These are phyloP conservation scores for Bedellia somnulentella DNA, from an alignment of 2,888 invertebrate genomes.

Conservation along the genomic window DNA sequence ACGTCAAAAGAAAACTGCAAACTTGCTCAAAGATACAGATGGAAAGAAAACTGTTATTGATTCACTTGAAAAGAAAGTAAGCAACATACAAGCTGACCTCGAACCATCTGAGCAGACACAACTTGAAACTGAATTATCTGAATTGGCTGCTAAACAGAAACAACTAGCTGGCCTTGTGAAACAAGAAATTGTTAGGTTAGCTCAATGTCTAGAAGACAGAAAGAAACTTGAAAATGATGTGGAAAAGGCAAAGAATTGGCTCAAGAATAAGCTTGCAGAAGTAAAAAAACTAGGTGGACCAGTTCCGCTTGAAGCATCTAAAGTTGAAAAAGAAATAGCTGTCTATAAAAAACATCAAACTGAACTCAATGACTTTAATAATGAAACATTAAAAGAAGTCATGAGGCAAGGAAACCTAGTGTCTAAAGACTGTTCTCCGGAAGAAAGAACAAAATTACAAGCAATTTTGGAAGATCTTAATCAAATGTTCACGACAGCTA, in stretches of 20 bases:
- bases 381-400: conserved; percentile 73
- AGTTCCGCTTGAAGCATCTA: conserved; percentile 75
- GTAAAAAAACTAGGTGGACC: conserved; percentile 75
- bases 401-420: conserved; percentile 75
- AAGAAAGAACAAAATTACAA: conserved; percentile 67
- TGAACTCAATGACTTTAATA: conserved; percentile 77
- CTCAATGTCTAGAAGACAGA: conserved; percentile 70
- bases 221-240: conserved; percentile 77
- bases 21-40: conserved; percentile 80
- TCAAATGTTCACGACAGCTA: conserved; percentile 71
- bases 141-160: conserved; percentile 74
- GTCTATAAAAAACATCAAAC: conserved; percentile 74
- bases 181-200: conserved; percentile 71
- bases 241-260: conserved; percentile 79
- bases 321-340: conserved; percentile 81
- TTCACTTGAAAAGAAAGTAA: conserved; percentile 79
- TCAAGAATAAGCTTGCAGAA: conserved; percentile 75
- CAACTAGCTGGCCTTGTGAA: conserved; percentile 71
- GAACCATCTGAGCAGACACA: conserved; percentile 83
- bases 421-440: conserved; percentile 80
- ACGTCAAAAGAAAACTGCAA: conserved; percentile 70
- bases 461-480: conserved; percentile 68
- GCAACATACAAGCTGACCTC: conserved; percentile 81
- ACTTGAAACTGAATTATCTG: conserved; percentile 71
- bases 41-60: conserved; percentile 81